phyloP scores from a whole-genome alignment of 1,140 invertebrate genomes.

The Atta cephalotes region DNA sequence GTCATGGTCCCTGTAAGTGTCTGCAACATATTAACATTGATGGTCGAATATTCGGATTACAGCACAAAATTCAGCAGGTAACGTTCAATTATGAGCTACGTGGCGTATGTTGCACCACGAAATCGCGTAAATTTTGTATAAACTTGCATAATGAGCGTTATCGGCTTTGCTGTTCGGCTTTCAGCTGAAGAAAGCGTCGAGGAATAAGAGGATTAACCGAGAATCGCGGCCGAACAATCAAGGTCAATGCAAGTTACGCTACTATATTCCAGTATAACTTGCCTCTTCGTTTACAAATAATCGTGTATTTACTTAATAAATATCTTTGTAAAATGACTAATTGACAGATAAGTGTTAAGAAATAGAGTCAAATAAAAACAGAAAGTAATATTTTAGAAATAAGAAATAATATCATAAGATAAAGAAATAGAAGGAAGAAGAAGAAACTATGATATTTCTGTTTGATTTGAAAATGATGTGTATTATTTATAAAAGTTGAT shows the following conservation, averaged over 20 bases:
- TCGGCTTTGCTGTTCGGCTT: conserved; percentile 39
- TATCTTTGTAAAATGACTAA: background rate
- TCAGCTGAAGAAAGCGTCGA: conserved; percentile 26
- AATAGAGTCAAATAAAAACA: background rate
- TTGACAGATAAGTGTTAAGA: background rate
- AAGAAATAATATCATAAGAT: background rate
- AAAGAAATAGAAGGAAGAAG: background rate
- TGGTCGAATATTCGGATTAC: conserved; percentile 36
- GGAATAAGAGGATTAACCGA: conserved; percentile 42
- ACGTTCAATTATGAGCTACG: conserved; percentile 37
- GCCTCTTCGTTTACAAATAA: background rate
- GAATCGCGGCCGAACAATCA: conserved; percentile 29
- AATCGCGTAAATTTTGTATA: conserved; percentile 48
- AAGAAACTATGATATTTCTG: background rate
- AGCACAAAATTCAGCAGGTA: conserved; percentile 32
- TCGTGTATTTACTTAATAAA: background rate
- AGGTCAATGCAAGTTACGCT: conserved; percentile 10
- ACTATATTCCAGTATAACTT: background rate
- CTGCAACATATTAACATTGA: conserved; percentile 39
- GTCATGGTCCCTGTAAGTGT: conserved; percentile 25
- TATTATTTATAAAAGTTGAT: background rate
- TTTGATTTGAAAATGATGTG: background rate
- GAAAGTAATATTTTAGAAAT: background rate
- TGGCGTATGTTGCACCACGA: conserved; percentile 1
- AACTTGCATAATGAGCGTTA: conserved; percentile 53